A percentile compares a stretch with the other conserved stretches of the same genome.
These are phyloP conservation scores for Pan troglodytes DNA, from an alignment of 2,113 vertebrate genomes.

Conservation along the genomic window DNA sequence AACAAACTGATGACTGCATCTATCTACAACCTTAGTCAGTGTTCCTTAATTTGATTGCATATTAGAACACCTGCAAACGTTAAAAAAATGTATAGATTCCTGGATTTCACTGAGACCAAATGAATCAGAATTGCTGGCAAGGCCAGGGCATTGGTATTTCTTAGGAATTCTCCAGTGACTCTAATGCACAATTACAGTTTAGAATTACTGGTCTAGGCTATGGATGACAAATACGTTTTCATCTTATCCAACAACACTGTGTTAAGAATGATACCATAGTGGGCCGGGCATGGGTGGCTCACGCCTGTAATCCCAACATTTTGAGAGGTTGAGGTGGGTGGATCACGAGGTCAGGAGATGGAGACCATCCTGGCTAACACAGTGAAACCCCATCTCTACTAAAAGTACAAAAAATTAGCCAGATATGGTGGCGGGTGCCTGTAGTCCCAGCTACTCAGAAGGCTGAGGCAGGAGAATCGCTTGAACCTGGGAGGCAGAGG, in stretches of 20 bases:
- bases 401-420: too few species aligned
- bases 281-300: too few species aligned
- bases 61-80: neutral
- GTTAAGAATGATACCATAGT: neutral
- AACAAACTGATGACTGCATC: neutral
- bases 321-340: too few species aligned
- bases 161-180: neutral
- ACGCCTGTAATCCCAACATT: too few species aligned
- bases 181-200: neutral
- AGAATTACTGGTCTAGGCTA: neutral
- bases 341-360: too few species aligned
- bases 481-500: too few species aligned
- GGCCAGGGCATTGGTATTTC: neutral
- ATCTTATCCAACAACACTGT: neutral
- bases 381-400: too few species aligned
- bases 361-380: too few species aligned
- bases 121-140: neutral
- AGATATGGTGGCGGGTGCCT: too few species aligned
- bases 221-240: neutral
- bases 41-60: constrained; percentile 22
- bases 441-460: too few species aligned
- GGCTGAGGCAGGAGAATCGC: too few species aligned
- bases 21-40: neutral
- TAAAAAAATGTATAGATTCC: neutral
- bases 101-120: neutral